A percentile compares a stretch with the other conserved stretches of the same genome.
Evolutionary conservation across 1,140 invertebrate genomes (phyloP).

Genomic region (Protaetia brevitarsis): DNA sequence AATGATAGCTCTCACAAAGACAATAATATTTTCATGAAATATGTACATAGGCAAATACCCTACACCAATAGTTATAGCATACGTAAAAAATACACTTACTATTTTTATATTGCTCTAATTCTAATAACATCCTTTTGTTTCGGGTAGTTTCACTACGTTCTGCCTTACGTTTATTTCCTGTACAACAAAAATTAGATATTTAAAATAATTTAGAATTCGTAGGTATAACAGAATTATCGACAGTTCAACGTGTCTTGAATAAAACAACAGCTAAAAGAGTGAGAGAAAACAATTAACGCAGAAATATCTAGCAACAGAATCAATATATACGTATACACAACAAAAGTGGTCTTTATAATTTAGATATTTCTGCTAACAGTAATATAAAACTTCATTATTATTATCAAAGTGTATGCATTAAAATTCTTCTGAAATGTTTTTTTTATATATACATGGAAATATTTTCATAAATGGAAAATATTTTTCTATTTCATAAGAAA

Average conservation of each 20-base stretch:
- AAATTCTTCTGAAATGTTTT: too few relatives aligned
- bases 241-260: constrained; percentile 39
- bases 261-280: constrained; percentile 37
- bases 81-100: constrained; percentile 54
- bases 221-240: not conserved
- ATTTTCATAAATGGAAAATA: not conserved
- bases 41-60: too few relatives aligned
- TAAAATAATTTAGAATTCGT: constrained; percentile 23
- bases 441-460: not conserved
- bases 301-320: constrained; percentile 14
- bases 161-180: constrained; percentile 56
- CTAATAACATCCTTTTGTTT: constrained; percentile 52
- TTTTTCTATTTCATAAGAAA: not conserved
- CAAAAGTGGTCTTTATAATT: too few relatives aligned
- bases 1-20: too few relatives aligned
- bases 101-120: constrained; percentile 54
- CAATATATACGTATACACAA: too few relatives aligned
- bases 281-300: constrained; percentile 20
- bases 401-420: too few relatives aligned
- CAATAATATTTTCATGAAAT: too few relatives aligned
- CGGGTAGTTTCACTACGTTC: constrained; percentile 57
- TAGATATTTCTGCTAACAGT: too few relatives aligned
- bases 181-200: constrained; percentile 48
- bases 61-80: constrained; percentile 35
- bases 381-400: too few relatives aligned